Conservation (phyloP, 1,140 invertebrate genomes). For the Drosophila eugracilis region DNA sequence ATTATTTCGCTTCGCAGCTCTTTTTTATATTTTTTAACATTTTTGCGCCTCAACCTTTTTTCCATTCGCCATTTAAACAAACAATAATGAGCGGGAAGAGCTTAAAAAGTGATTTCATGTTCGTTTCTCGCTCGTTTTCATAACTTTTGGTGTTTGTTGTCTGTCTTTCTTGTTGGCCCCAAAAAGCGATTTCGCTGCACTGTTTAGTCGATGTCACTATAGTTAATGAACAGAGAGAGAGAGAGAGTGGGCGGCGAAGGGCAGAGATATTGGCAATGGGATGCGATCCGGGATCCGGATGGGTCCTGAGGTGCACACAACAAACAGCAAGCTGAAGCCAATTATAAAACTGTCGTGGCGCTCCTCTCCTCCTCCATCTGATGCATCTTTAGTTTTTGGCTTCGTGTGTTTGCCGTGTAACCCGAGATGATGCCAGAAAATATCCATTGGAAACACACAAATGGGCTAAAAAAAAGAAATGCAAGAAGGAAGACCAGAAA, state of each 20-base stretch:
- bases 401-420: constrained; percentile 37
- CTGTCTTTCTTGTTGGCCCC: constrained; percentile 2
- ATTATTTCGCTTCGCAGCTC: constrained; percentile 18
- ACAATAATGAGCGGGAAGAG: constrained; percentile 26
- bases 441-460: constrained; percentile 31
- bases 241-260: neutral
- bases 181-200: constrained; percentile 29
- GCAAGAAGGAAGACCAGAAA: constrained; percentile 6
- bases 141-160: constrained; percentile 19
- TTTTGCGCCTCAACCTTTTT: constrained; percentile 47
- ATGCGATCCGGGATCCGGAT: no score
- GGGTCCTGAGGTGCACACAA: constrained; percentile 18
- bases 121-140: constrained; percentile 18
- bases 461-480: constrained; percentile 5
- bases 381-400: constrained; percentile 18
- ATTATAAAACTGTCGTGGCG: constrained; percentile 48
- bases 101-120: constrained; percentile 42
- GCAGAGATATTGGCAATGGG: neutral
- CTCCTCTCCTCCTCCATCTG: no score
- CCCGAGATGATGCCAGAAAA: constrained; percentile 41
- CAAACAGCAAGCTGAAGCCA: constrained; percentile 12
- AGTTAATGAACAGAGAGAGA: constrained; percentile 22
- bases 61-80: constrained; percentile 15
- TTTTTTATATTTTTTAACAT: neutral
- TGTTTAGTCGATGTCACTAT: constrained; percentile 35